phyloP scores from a whole-genome alignment of 2,113 vertebrate species.

The Pomatorhinus ruficollis region DNA sequence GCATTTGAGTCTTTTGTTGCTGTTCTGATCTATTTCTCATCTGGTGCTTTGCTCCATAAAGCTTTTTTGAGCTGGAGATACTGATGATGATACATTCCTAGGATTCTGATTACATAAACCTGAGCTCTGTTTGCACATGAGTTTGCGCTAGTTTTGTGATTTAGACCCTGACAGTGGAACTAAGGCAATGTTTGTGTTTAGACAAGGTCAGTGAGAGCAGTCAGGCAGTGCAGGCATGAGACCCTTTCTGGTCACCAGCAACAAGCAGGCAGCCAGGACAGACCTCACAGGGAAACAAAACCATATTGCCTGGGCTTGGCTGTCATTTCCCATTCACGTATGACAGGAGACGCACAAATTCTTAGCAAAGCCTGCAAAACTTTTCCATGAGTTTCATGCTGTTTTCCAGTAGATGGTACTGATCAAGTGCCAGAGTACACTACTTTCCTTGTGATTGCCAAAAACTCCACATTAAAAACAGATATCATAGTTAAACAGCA shows the following conservation, averaged over 20 bases:
- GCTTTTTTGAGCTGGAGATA: neutral
- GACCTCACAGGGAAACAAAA: conserved; percentile 2
- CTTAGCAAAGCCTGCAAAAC: conserved; percentile 47
- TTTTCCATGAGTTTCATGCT: conserved; percentile 41
- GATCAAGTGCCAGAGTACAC: conserved; percentile 65
- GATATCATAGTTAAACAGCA: conserved; percentile 62
- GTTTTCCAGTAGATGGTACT: conserved; percentile 53
- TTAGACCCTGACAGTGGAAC: neutral
- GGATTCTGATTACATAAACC: conserved; percentile 39
- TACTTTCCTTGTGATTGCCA: conserved; percentile 51
- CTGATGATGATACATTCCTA: neutral
- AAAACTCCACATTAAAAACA: conserved; percentile 65
- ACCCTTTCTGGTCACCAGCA: neutral
- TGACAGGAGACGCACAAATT: conserved; percentile 47
- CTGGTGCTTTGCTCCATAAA: conserved; percentile 18
- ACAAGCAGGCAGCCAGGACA: neutral
- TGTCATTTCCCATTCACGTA: conserved; percentile 22
- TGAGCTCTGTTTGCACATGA: neutral
- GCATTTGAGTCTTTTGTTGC: neutral
- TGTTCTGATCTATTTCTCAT: conserved; percentile 38
- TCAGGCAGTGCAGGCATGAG: neutral
- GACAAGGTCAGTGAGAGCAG: neutral
- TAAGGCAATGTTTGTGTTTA: neutral
- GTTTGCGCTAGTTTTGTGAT: neutral
- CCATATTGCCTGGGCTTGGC: neutral